These are phyloP conservation scores for Vollenhovia emeryi DNA, from an alignment of 1,140 invertebrate genomes.

Conservation along the genomic window DNA sequence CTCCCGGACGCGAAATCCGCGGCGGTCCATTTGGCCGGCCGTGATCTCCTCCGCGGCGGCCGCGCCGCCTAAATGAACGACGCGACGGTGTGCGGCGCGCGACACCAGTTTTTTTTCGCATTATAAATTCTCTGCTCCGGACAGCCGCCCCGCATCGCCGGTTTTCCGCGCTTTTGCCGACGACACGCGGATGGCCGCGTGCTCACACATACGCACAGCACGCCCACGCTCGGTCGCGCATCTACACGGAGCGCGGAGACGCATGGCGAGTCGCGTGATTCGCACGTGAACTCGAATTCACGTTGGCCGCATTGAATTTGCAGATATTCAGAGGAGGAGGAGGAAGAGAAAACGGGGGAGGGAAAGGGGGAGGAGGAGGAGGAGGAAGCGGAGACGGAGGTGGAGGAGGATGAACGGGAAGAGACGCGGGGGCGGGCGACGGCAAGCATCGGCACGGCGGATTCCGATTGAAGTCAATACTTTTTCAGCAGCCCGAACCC, in stretches of 20 bases:
- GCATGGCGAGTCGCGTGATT: conserved; percentile 62
- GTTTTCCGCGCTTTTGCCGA: conserved; percentile 46
- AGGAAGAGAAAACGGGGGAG: neutral
- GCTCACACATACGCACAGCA: neutral
- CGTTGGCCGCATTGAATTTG: conserved; percentile 65
- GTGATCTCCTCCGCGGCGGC: conserved; percentile 64
- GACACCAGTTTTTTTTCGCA: conserved; percentile 70
- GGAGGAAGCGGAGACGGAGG: neutral
- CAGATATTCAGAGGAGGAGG: conserved; percentile 40
- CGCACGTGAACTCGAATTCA: conserved; percentile 68
- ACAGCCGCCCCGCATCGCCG: conserved; percentile 66
- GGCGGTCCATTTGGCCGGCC: conserved; percentile 59
- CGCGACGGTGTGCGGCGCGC: conserved; percentile 45
- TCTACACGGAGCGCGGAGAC: conserved; percentile 2
- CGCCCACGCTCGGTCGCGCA: neutral
- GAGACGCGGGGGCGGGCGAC: conserved; percentile 18
- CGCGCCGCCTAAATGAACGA: conserved; percentile 62
- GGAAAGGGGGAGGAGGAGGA: conserved; percentile 26
- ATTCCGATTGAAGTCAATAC: conserved; percentile 82
- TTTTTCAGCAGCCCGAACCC: conserved; percentile 70
- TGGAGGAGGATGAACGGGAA: neutral
- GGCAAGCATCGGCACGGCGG: conserved; percentile 58
- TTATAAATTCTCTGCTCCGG: conserved; percentile 80
- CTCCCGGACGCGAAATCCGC: conserved; percentile 63
- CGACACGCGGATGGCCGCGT: conserved; percentile 52